Conservation (phyloP, 2,113 vertebrate genomes). For the Petroica traversi region DNA sequence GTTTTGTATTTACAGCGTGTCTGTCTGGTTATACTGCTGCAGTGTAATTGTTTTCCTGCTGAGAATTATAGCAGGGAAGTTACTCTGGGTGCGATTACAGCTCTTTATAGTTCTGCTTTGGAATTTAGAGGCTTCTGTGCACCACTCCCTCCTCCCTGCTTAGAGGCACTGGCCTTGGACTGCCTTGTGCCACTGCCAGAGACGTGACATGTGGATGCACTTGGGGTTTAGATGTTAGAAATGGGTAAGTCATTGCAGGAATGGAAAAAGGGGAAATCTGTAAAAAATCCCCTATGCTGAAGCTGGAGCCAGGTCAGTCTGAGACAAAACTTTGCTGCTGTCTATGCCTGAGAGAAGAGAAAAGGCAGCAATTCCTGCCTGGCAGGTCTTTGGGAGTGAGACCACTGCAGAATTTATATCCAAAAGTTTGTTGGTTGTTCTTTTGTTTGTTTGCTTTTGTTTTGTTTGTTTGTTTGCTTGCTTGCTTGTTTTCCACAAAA, state of each 20-base stretch:
- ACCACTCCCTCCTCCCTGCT: constrained; percentile 32
- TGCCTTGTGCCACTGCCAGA: background rate
- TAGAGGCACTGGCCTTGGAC: constrained; percentile 26
- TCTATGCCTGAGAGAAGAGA: background rate
- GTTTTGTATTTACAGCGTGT: constrained; percentile 81
- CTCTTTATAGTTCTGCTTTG: constrained; percentile 75
- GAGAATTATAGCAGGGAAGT: constrained; percentile 78
- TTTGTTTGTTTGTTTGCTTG: background rate
- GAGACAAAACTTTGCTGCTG: background rate
- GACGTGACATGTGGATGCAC: background rate
- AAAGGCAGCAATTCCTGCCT: background rate
- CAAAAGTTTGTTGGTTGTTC: background rate
- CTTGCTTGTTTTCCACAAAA: background rate
- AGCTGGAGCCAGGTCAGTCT: background rate
- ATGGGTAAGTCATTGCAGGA: background rate
- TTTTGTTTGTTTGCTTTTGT: background rate
- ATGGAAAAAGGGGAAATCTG: background rate
- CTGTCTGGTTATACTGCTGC: constrained; percentile 72
- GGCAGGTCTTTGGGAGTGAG: background rate
- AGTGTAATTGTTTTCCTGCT: constrained; percentile 82
- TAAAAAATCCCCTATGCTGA: background rate
- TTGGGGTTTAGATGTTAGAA: constrained; percentile 30
- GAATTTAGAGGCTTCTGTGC: constrained; percentile 72
- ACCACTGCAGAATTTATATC: background rate
- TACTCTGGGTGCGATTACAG: constrained; percentile 77